Evolutionary conservation across 2,888 invertebrate species (phyloP), one percentile per base, ranked within the genome.

Genomic region (Trissolcus japonicus): DNA sequence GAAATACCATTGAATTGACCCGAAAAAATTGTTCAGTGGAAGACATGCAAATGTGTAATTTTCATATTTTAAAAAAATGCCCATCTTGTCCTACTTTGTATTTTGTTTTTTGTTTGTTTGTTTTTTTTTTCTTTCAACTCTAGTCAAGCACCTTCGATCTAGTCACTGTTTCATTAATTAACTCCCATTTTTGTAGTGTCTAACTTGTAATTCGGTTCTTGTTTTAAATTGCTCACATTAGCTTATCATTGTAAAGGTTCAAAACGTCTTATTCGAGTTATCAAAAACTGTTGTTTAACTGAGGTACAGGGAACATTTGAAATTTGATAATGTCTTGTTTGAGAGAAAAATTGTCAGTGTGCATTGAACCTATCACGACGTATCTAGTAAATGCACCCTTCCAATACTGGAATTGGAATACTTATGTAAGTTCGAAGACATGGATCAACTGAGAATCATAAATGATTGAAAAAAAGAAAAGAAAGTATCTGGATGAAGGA

Each of bases 371-470:
- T 46, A 46, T 35, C 40, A 56, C 19, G 56, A 35, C 41, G 29
- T 13, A 54, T 43, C 7, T 14, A 60, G 60, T 73, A 71, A 76
- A 76, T 71, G 72, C 72, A 73, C 68, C 62, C 56, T 74, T 74
- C 67, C 57, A 74, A 74, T 56, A 62, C 56, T 57, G 56, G 11
- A 67, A 62, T 51, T 53, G 61, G 60, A 74, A 67, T 74, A 74
- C 57, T 68, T 62, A 21, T 46, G 19, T 59, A 7, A 35, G 54
- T 61, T 66, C 57, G 67, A 77, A 74, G 67, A 74, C 67, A 55
- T 74, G 55, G 74, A 74, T 74, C 43, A 21, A 48, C 48, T 13
- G 35, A 61, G 35, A 43, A 25, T 55, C 40, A 40, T 16, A 61
- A 40, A 69, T 17, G 21, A 35, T 48, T 29, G 4, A 57, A 57